These are phyloP conservation scores for Pseudopipra pipra DNA, from an alignment of 2,113 vertebrate genomes.

Conservation along the genomic window DNA sequence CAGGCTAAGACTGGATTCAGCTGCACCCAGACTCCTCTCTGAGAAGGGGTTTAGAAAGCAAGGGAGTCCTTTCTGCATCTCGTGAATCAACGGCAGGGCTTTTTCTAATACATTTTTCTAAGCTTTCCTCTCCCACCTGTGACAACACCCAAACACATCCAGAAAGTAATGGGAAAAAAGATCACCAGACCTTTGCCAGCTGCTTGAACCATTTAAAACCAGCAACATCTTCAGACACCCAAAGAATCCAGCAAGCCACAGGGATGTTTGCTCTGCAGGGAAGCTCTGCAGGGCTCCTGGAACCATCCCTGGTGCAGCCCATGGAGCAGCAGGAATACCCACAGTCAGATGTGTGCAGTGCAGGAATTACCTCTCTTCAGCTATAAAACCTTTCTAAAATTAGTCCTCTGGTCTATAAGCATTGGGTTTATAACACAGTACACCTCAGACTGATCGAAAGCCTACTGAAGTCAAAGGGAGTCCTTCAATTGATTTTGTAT, in stretches of 20 bases:
- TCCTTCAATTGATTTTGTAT: not conserved
- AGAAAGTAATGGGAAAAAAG: not conserved
- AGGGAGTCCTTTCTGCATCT: too few species aligned
- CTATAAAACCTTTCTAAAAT: not conserved
- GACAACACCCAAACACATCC: not conserved
- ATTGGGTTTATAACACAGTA: not conserved
- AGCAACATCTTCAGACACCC: not conserved
- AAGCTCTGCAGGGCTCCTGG: not conserved
- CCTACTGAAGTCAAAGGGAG: not conserved
- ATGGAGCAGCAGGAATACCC: not conserved
- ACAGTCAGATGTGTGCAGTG: not conserved
- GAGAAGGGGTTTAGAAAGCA: too few species aligned
- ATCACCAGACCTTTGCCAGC: not conserved
- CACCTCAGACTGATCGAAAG: not conserved
- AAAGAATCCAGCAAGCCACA: not conserved
- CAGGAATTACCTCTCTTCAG: not conserved
- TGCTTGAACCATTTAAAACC: not conserved
- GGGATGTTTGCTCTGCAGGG: not conserved
- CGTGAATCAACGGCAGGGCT: too few species aligned
- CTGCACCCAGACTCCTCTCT: too few species aligned
- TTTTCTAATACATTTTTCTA: too few species aligned
- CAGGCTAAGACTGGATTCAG: too few species aligned
- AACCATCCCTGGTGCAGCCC: not conserved
- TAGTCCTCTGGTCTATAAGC: not conserved
- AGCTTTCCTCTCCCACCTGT: too few species aligned